phyloP scores from a whole-genome alignment of 2,888 invertebrate species.

The Dasysyrphus albostriatus region DNA sequence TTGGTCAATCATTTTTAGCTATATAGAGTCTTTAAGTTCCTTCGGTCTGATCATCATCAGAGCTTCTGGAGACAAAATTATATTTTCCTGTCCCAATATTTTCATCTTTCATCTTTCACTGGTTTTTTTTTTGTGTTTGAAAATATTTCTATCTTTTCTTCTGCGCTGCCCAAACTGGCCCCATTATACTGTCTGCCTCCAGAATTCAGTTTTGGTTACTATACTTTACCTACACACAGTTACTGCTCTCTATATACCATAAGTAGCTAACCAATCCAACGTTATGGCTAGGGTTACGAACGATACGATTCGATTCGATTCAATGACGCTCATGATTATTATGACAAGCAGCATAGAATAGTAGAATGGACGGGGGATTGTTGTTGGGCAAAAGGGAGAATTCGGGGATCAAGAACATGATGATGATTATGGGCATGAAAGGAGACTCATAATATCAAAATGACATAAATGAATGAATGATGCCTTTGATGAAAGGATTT shows the following conservation, averaged over 20 bases:
- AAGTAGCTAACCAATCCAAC: conserved; percentile 41
- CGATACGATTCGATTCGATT: conserved; percentile 64
- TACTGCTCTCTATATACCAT: not conserved
- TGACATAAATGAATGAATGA: conserved; percentile 76
- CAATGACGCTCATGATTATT: conserved; percentile 68
- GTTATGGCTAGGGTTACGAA: conserved; percentile 59
- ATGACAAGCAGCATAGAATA: conserved; percentile 22
- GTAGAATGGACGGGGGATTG: not conserved
- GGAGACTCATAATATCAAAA: conserved; percentile 66
- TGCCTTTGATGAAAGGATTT: conserved; percentile 73
- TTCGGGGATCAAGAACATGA: conserved; percentile 29
- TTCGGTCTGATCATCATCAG: conserved; percentile 40
- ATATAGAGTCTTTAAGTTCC: conserved; percentile 62
- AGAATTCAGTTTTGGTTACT: conserved; percentile 51
- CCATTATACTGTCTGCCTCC: conserved; percentile 9
- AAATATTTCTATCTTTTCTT: conserved; percentile 27
- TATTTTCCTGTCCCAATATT: conserved; percentile 53
- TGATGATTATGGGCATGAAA: conserved; percentile 68
- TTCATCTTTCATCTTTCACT: conserved; percentile 61
- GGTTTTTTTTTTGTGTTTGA: conserved; percentile 9
- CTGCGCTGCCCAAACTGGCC: not conserved
- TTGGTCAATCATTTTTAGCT: conserved; percentile 62
- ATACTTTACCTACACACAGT: conserved; percentile 17
- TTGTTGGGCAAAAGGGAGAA: not conserved
- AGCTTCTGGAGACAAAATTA: conserved; percentile 35